phyloP scores from a whole-genome alignment of 2,888 invertebrate species.

The Andrena dorsata region DNA sequence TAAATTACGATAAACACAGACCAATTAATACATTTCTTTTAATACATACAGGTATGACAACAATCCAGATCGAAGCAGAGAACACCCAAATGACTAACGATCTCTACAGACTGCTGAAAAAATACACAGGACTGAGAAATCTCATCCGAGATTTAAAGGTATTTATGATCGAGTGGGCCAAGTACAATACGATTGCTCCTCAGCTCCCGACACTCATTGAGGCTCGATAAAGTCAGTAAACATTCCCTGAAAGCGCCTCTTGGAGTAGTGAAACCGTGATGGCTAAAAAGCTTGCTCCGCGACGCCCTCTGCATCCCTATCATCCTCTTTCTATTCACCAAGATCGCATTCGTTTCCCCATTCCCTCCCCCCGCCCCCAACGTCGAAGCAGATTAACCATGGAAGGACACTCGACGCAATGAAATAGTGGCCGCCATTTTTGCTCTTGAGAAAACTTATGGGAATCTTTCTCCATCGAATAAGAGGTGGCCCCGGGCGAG shows the following conservation, averaged over 20 bases:
- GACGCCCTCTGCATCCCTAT: not conserved
- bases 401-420: not conserved
- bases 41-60: slow-evolving; percentile 93
- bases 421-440: slow-evolving; percentile 8
- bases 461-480: not conserved
- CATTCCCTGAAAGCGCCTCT: not conserved
- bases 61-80: slow-evolving; percentile 95
- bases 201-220: not conserved
- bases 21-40: slow-evolving; percentile 24
- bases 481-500: slow-evolving; percentile 36
- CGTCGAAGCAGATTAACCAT: not conserved
- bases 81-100: slow-evolving; percentile 98
- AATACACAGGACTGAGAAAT: slow-evolving; percentile 95
- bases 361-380: not conserved
- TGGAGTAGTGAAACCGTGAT: not conserved
- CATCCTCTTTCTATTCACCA: not conserved
- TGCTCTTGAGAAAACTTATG: not conserved
- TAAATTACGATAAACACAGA: no score
- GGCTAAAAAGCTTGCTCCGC: not conserved
- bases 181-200: not conserved
- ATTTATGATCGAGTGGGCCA: slow-evolving; percentile 8
- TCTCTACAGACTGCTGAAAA: slow-evolving; percentile 95
- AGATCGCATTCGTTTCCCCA: not conserved
- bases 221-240: slow-evolving; percentile 10
- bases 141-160: slow-evolving; percentile 95